These are phyloP conservation scores for Zaprionus vittiger DNA, from an alignment of 1,140 invertebrate species.

Conservation along the genomic window DNA sequence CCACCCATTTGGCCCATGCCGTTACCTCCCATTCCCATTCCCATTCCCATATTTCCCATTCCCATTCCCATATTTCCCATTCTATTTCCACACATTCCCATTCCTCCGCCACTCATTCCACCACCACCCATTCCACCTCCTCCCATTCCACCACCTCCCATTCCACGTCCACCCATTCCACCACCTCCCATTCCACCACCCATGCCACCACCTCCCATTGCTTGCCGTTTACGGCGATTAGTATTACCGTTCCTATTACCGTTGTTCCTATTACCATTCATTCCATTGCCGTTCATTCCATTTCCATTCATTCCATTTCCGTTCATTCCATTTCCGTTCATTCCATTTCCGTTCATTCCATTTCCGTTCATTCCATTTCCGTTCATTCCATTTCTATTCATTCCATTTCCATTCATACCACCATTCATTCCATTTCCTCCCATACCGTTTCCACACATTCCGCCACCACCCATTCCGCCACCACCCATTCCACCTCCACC, in stretches of 20 bases:
- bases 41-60: not conserved
- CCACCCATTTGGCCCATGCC: conserved; percentile 24
- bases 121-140: conserved; percentile 1
- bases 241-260: not conserved
- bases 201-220: conserved; percentile 4
- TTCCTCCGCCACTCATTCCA: conserved; percentile 13
- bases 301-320: conserved; percentile 27
- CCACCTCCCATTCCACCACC: not conserved
- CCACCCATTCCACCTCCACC: not conserved
- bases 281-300: not conserved
- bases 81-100: conserved; percentile 11
- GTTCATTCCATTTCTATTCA: conserved; percentile 21
- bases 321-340: conserved; percentile 9
- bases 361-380: not conserved
- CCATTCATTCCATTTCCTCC: not conserved
- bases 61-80: not conserved
- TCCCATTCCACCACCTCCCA: conserved; percentile 6
- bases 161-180: conserved; percentile 15
- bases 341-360: not conserved
- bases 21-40: not conserved
- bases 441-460: too few species aligned
- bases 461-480: too few species aligned
- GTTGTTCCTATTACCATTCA: not conserved
- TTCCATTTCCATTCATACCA: conserved; percentile 17
- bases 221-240: conserved; percentile 1